Percentiles rank a stretch among this genome's conserved stretches.
Evolutionary conservation across 2,888 invertebrate genomes (phyloP).

Genomic region (Chaetogeoica ovagalla): DNA sequence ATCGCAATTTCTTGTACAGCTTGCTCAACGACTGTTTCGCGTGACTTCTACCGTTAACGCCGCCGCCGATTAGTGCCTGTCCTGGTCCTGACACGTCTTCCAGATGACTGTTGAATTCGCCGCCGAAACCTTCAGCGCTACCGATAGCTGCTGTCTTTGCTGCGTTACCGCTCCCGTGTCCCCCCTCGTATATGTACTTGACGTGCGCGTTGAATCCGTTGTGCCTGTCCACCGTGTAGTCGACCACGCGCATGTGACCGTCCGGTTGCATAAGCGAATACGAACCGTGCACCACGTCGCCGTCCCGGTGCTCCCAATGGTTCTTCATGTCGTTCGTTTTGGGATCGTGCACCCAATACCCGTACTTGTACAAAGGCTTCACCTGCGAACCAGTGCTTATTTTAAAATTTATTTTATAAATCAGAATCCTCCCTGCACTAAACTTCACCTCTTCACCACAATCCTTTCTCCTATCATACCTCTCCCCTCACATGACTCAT

Average conservation of each 20-base stretch:
- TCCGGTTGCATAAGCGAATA: slow-evolving; percentile 59
- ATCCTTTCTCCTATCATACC: too few relatives aligned
- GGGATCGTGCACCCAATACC: slow-evolving; percentile 62
- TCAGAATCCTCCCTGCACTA: too few relatives aligned
- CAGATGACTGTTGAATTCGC: slow-evolving; percentile 55
- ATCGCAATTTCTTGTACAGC: slow-evolving; percentile 28
- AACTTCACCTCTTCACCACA: too few relatives aligned
- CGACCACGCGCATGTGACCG: slow-evolving; percentile 56
- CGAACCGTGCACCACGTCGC: slow-evolving; percentile 61
- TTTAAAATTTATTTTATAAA: too few relatives aligned
- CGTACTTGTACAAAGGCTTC: slow-evolving; percentile 61
- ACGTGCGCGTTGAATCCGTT: slow-evolving; percentile 58
- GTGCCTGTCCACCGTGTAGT: slow-evolving; percentile 57
- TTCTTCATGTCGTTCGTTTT: slow-evolving; percentile 62
- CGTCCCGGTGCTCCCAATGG: slow-evolving; percentile 62
- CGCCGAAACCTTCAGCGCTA: slow-evolving; percentile 54
- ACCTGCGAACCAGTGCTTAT: slow-evolving; percentile 57
- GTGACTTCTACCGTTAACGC: not conserved
- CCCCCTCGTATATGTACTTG: slow-evolving; percentile 56
- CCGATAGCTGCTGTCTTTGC: not conserved
- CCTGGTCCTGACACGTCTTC: slow-evolving; percentile 53
- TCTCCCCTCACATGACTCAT: too few relatives aligned
- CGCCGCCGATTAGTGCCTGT: slow-evolving; percentile 44
- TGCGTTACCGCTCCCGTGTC: slow-evolving; percentile 52
- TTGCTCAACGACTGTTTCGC: slow-evolving; percentile 7